Conservation (phyloP, 2,113 vertebrate genomes). For the Tetrax tetrax region DNA sequence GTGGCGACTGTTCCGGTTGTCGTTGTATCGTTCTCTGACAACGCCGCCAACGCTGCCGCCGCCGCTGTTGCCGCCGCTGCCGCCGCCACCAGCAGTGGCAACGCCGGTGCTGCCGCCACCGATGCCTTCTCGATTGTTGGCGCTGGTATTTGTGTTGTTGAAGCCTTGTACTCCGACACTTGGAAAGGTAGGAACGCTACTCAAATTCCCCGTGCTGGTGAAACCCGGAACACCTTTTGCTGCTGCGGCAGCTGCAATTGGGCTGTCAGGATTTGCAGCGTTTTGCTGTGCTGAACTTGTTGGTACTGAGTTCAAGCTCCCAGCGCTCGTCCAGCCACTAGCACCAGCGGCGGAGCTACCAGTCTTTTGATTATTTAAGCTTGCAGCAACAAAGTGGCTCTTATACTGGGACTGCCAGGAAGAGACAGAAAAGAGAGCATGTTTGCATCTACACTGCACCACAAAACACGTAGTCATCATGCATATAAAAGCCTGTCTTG, state of each 20-base stretch:
- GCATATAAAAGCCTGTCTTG: neutral
- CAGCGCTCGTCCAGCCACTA: conserved; percentile 96
- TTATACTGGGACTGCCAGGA: conserved; percentile 91
- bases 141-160: conserved; percentile 63
- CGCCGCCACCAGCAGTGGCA: conserved; percentile 57
- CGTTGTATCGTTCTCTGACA: conserved; percentile 69
- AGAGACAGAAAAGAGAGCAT: neutral
- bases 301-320: conserved; percentile 93
- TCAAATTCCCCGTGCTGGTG: conserved; percentile 74
- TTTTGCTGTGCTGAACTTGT: conserved; percentile 78
- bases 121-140: conserved; percentile 68
- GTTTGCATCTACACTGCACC: neutral
- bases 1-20: conserved; percentile 69
- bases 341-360: conserved; percentile 84
- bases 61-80: conserved; percentile 56
- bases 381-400: conserved; percentile 96
- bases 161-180: conserved; percentile 50
- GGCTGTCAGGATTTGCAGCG: conserved; percentile 35
- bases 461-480: fast-evolving
- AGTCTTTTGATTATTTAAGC: conserved; percentile 89
- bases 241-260: neutral
- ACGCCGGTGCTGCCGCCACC: neutral
- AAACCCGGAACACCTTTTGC: conserved; percentile 69
- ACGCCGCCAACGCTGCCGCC: conserved; percentile 3
- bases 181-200: conserved; percentile 78